Percentiles rank a stretch among this genome's conserved stretches.
Evolutionary conservation across 2,888 invertebrate genomes (phyloP).

Genomic region (Cinara cedri): DNA sequence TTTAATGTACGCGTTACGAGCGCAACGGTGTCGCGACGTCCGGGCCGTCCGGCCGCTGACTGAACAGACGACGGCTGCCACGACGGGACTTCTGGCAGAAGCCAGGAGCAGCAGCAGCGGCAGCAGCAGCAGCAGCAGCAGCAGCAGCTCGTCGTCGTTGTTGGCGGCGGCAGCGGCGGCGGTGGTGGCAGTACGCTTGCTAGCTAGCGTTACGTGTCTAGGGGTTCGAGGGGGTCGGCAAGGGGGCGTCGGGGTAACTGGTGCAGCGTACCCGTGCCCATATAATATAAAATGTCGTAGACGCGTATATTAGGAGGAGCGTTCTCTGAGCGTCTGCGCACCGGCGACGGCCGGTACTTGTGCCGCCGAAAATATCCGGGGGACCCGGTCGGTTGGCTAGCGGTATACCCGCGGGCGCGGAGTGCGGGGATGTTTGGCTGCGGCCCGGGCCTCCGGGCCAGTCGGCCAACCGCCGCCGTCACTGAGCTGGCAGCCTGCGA

Average conservation of each 20-base stretch:
- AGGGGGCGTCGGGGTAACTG: slow-evolving; percentile 38
- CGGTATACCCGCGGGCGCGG: neutral
- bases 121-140: neutral
- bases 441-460: slow-evolving; percentile 36
- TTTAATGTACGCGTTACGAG: slow-evolving; percentile 20
- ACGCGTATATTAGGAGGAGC: slow-evolving; percentile 33
- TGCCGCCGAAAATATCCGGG: slow-evolving; percentile 47
- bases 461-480: slow-evolving; percentile 4
- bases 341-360: neutral
- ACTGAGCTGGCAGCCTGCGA: slow-evolving; percentile 30
- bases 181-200: slow-evolving; percentile 40
- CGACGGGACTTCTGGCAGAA: slow-evolving; percentile 30
- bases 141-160: slow-evolving; percentile 8
- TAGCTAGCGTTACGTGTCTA: slow-evolving; percentile 9
- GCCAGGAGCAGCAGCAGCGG: too few relatives aligned
- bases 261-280: slow-evolving; percentile 22
- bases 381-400: slow-evolving; percentile 26
- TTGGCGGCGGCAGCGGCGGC: slow-evolving; percentile 4
- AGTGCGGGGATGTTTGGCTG: slow-evolving; percentile 9
- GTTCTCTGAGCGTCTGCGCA: slow-evolving; percentile 29
- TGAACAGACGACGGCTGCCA: slow-evolving; percentile 24
- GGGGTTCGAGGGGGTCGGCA: slow-evolving; percentile 22
- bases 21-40: slow-evolving; percentile 22
- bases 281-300: slow-evolving; percentile 18
- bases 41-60: slow-evolving; percentile 34